Evolutionary conservation across 2,888 invertebrate genomes (phyloP).

Genomic region (Alloplasta piceator): DNA sequence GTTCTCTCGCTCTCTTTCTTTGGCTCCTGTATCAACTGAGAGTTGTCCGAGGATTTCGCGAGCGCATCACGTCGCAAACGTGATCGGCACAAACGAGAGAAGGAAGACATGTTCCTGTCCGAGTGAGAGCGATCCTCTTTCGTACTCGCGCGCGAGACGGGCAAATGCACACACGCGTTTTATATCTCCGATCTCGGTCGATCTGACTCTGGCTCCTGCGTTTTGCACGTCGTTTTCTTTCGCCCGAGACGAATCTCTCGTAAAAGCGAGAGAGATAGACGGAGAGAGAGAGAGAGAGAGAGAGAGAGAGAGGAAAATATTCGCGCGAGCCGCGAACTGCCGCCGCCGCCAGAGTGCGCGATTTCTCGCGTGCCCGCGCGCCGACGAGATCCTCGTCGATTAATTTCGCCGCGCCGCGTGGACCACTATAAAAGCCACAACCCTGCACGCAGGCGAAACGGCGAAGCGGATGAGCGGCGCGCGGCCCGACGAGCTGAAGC

Average conservation of each 20-base stretch:
- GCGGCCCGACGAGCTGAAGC: constrained; percentile 50
- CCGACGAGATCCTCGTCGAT: constrained; percentile 65
- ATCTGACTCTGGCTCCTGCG: constrained; percentile 50
- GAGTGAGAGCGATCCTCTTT: constrained; percentile 28
- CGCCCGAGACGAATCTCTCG: constrained; percentile 15
- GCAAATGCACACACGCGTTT: constrained; percentile 43
- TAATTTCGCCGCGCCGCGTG: constrained; percentile 62
- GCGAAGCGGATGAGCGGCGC: constrained; percentile 38
- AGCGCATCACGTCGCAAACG: constrained; percentile 74
- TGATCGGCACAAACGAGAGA: constrained; percentile 80
- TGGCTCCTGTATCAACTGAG: constrained; percentile 44
- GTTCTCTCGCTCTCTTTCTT: constrained; percentile 31
- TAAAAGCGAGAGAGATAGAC: constrained; percentile 10
- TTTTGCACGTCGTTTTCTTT: constrained; percentile 45
- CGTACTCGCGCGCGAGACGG: constrained; percentile 39
- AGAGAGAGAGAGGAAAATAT: constrained; percentile 26
- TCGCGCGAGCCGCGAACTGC: constrained; percentile 43
- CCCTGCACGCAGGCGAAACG: constrained; percentile 19
- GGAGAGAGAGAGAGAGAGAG: background rate
- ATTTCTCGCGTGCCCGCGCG: constrained; percentile 69
- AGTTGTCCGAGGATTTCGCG: constrained; percentile 66
- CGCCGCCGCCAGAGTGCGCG: constrained; percentile 57
- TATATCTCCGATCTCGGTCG: constrained; percentile 62
- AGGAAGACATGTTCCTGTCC: constrained; percentile 60
- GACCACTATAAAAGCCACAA: constrained; percentile 68